phyloP scores from a whole-genome alignment of 2,888 invertebrate species.

The Cryptus armator region DNA sequence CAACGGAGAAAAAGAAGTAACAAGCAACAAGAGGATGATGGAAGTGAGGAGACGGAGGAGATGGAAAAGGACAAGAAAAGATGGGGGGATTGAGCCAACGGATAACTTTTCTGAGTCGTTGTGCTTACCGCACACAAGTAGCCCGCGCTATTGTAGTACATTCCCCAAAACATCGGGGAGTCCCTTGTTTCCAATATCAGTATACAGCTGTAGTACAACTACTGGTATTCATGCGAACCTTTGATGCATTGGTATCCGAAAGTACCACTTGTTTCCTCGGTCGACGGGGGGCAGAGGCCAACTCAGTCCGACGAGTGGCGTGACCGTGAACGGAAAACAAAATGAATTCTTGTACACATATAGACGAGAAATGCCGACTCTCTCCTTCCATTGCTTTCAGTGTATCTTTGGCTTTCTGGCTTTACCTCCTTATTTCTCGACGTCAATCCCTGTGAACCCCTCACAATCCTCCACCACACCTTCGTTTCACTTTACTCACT shows the following conservation, averaged over 20 bases:
- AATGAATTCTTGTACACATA: conserved; percentile 75
- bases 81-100: too few relatives aligned
- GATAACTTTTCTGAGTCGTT: too few relatives aligned
- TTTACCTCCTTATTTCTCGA: conserved; percentile 43
- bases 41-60: too few relatives aligned
- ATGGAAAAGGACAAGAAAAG: too few relatives aligned
- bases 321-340: conserved; percentile 72
- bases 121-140: too few relatives aligned
- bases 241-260: conserved; percentile 69
- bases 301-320: conserved; percentile 35
- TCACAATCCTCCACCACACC: conserved; percentile 41
- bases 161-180: too few relatives aligned
- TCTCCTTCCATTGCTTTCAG: conserved; percentile 24
- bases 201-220: not conserved
- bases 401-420: conserved; percentile 66
- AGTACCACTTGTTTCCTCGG: conserved; percentile 73
- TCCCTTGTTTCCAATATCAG: conserved; percentile 74
- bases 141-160: too few relatives aligned
- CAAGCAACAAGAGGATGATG: too few relatives aligned
- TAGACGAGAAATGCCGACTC: conserved; percentile 23
- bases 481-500: conserved; percentile 40
- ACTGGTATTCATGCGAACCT: conserved; percentile 26
- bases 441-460: conserved; percentile 39
- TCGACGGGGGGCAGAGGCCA: not conserved
- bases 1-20: too few relatives aligned